These are phyloP conservation scores for Hesperophylax magnus DNA, from an alignment of 1,140 invertebrate genomes.

Conservation along the genomic window DNA sequence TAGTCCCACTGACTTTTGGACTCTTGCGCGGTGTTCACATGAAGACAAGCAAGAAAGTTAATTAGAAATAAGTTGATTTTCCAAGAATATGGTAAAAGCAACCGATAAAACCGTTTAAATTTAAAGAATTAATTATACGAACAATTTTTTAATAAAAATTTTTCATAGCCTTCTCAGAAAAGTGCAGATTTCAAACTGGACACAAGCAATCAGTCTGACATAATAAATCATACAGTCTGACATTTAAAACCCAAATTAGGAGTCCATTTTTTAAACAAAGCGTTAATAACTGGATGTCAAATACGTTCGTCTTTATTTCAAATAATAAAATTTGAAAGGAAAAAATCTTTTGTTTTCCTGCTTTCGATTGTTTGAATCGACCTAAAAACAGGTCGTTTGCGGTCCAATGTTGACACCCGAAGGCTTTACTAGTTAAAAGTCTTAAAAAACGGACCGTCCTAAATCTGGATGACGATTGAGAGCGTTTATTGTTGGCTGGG, in stretches of 20 bases:
- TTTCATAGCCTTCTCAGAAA: slow-evolving; percentile 6
- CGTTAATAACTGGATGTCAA: slow-evolving; percentile 42
- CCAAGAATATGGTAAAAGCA: too few relatives aligned
- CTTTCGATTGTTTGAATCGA: background rate
- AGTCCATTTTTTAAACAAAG: slow-evolving; percentile 1
- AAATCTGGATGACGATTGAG: background rate
- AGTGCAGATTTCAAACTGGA: background rate
- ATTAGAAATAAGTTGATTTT: too few relatives aligned
- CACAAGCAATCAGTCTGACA: slow-evolving; percentile 9
- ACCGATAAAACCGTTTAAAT: too few relatives aligned
- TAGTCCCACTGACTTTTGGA: too few relatives aligned
- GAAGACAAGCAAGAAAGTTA: too few relatives aligned
- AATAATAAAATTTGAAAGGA: slow-evolving; percentile 4
- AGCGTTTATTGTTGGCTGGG: background rate
- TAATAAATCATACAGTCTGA: slow-evolving; percentile 17
- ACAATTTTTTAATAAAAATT: too few relatives aligned
- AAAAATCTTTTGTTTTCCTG: slow-evolving; percentile 20
- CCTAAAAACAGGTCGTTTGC: slow-evolving; percentile 38
- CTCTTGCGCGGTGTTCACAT: too few relatives aligned
- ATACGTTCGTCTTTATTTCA: slow-evolving; percentile 20
- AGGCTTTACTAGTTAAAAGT: slow-evolving; percentile 14
- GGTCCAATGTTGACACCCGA: slow-evolving; percentile 14
- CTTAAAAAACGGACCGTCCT: background rate
- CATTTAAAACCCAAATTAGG: slow-evolving; percentile 21
- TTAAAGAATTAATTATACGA: too few relatives aligned